Conservation (phyloP, 2,113 vertebrate species). For the Crypturellus undulatus region DNA sequence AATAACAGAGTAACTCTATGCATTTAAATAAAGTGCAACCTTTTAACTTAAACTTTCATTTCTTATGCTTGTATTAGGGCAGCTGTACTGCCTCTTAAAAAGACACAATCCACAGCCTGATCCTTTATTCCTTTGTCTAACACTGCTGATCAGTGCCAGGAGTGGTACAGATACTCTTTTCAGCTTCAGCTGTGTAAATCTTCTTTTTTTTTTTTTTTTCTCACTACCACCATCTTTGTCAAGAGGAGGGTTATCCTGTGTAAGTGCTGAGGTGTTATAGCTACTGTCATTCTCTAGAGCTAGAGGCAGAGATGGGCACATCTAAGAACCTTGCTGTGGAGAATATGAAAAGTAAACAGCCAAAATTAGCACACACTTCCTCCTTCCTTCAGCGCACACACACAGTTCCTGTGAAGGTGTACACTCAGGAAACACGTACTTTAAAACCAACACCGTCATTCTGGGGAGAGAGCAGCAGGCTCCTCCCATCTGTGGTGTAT, state of each 20-base stretch:
- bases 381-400: background rate
- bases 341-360: background rate
- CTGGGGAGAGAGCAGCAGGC: background rate
- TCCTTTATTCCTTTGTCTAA: background rate
- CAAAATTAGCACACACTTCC: background rate
- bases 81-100: background rate
- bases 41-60: background rate
- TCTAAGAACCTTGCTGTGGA: background rate
- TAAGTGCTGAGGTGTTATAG: background rate
- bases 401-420: background rate
- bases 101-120: background rate
- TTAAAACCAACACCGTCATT: background rate
- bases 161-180: background rate
- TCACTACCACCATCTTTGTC: background rate
- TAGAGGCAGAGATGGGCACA: background rate
- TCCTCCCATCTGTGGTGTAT: background rate
- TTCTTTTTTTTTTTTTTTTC: background rate
- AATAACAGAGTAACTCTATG: constrained; percentile 35
- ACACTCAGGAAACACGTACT: background rate
- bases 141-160: background rate
- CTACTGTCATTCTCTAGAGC: background rate
- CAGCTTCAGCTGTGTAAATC: background rate
- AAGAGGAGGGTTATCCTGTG: background rate
- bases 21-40: constrained; percentile 54
- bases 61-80: background rate